Conservation (phyloP, 2,888 invertebrate genomes). For the Steinernema carpocapsae region DNA sequence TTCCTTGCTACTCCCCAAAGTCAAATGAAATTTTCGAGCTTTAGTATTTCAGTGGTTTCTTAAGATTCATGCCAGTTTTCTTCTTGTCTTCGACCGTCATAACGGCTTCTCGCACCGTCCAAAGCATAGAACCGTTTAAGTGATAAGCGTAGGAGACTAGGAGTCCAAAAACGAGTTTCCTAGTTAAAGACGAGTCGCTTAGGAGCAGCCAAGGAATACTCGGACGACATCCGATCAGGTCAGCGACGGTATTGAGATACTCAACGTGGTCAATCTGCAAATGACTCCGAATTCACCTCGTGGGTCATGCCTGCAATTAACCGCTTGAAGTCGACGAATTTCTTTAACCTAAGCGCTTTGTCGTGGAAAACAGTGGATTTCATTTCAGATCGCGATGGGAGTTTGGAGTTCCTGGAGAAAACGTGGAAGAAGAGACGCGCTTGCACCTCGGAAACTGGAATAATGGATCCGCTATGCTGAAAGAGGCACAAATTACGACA, state of each 20-base stretch:
- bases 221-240: background rate
- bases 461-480: conserved; percentile 69
- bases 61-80: too few species aligned
- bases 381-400: conserved; percentile 67
- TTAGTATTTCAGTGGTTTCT: too few species aligned
- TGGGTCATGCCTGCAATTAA: background rate
- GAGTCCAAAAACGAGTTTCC: background rate
- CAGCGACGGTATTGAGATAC: background rate
- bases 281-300: too few species aligned
- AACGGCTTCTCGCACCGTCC: background rate
- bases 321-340: background rate
- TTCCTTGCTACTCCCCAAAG: too few species aligned
- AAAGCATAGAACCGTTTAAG: background rate
- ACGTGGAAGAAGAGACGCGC: conserved; percentile 46
- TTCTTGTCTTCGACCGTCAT: background rate
- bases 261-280: background rate
- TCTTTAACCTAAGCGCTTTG: background rate
- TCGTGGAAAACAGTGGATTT: conserved; percentile 60
- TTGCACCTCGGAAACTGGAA: conserved; percentile 70
- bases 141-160: background rate
- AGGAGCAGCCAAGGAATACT: background rate
- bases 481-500: too few species aligned
- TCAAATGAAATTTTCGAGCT: too few species aligned
- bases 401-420: conserved; percentile 61
- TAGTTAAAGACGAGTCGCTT: background rate